These are phyloP conservation scores for Eledona agricola DNA, from an alignment of 2,888 invertebrate genomes.

Conservation along the genomic window DNA sequence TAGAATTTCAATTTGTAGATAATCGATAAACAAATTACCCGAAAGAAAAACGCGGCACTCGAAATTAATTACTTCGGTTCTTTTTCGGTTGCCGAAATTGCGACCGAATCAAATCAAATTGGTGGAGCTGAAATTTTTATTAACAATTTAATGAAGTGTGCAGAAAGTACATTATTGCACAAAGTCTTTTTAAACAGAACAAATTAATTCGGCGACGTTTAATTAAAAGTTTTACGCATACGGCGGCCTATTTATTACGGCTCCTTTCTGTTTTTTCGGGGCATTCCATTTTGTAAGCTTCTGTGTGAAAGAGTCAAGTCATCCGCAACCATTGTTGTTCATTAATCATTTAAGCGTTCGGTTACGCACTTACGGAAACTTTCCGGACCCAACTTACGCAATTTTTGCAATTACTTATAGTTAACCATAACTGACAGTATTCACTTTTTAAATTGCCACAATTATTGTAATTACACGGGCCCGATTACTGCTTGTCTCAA, in stretches of 20 bases:
- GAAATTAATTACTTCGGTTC: conserved; percentile 16
- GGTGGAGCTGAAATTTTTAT: conserved; percentile 19
- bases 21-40: conserved; percentile 15
- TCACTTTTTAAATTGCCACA: conserved; percentile 16
- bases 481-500: conserved; percentile 21
- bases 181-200: conserved; percentile 21
- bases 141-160: conserved; percentile 26
- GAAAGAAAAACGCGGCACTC: conserved; percentile 13
- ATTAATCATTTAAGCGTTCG: conserved; percentile 19
- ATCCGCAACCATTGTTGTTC: conserved; percentile 10
- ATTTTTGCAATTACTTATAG: conserved; percentile 18
- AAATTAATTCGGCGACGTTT: conserved; percentile 20
- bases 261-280: conserved; percentile 12
- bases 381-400: conserved; percentile 18
- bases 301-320: conserved; percentile 5
- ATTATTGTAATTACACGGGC: conserved; percentile 13
- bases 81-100: conserved; percentile 4
- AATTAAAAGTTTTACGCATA: conserved; percentile 20
- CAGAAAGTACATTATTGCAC: conserved; percentile 6
- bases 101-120: conserved; percentile 16
- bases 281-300: conserved; percentile 4
- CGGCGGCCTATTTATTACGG: conserved; percentile 4
- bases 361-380: conserved; percentile 19
- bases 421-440: conserved; percentile 19
- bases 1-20: conserved; percentile 16